Evolutionary conservation across 2,113 vertebrate species (phyloP).

Genomic region (Tupaia chinensis): DNA sequence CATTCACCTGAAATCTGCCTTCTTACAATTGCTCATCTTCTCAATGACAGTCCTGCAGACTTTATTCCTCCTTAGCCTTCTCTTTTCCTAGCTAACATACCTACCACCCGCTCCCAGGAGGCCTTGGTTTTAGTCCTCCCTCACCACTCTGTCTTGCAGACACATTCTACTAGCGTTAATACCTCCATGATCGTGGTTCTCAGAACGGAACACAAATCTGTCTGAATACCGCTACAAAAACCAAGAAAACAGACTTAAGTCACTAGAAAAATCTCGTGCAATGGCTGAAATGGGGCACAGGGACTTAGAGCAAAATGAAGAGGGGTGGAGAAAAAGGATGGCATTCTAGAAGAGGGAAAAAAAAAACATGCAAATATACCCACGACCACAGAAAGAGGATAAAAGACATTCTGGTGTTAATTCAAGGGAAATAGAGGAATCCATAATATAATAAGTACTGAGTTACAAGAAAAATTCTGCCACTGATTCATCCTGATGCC

Average conservation of each 20-base stretch:
- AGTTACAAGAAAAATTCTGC: conserved; percentile 2
- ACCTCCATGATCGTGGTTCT: background rate
- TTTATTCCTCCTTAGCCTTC: background rate
- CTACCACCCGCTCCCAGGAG: background rate
- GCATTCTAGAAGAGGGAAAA: conserved; percentile 14
- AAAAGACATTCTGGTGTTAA: conserved; percentile 80
- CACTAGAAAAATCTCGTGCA: conserved; percentile 35
- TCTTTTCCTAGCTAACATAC: background rate
- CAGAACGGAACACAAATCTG: background rate
- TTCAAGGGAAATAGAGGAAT: conserved; percentile 58
- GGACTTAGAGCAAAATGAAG: background rate
- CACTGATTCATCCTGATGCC: background rate
- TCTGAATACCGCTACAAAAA: background rate
- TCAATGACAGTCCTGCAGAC: background rate
- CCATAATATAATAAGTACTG: background rate
- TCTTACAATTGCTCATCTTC: conserved; percentile 36
- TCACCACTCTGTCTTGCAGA: background rate
- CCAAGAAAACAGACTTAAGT: background rate
- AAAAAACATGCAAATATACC: conserved; percentile 65
- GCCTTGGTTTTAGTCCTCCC: background rate
- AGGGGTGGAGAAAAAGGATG: background rate
- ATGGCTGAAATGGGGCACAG: background rate
- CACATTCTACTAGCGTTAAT: background rate
- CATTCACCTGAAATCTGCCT: background rate
- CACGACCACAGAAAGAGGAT: conserved; percentile 28